These are phyloP conservation scores for Drosophila bocqueti DNA, from an alignment of 1,140 invertebrate genomes.

Conservation along the genomic window DNA sequence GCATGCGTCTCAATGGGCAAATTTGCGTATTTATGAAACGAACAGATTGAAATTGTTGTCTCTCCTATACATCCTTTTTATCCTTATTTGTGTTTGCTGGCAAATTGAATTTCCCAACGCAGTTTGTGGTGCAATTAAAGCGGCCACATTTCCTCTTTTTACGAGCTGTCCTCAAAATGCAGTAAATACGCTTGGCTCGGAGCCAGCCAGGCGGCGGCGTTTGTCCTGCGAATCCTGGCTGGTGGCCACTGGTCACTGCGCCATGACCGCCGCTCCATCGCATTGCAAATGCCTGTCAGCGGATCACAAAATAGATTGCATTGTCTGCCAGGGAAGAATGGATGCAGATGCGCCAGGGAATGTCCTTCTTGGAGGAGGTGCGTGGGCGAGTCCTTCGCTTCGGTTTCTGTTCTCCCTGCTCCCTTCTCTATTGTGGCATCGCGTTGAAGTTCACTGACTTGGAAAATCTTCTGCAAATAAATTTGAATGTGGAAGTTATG, in stretches of 20 bases:
- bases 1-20: conserved; percentile 47
- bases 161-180: conserved; percentile 65
- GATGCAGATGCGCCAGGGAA: conserved; percentile 32
- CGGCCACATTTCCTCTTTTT: conserved; percentile 57
- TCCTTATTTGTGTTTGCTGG: conserved; percentile 4
- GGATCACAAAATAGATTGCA: conserved; percentile 67
- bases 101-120: conserved; percentile 63
- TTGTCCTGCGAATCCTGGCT: conserved; percentile 45
- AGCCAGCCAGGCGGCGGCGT: conserved; percentile 63
- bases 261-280: conserved; percentile 34
- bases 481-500: conserved; percentile 16
- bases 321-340: conserved; percentile 21
- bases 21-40: conserved; percentile 76
- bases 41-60: conserved; percentile 64
- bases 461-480: conserved; percentile 40
- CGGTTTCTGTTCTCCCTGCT: background rate
- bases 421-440: background rate
- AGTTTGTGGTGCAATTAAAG: conserved; percentile 76
- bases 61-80: background rate
- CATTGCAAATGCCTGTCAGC: conserved; percentile 66
- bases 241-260: conserved; percentile 46
- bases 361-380: conserved; percentile 35
- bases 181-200: conserved; percentile 69
- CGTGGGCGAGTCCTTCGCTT: conserved; percentile 42
- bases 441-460: conserved; percentile 65